Evolutionary conservation across 30 jellyfish, hydroid and myxozoan species (phyloP).

Genomic region (Sanderia malayensis): DNA sequence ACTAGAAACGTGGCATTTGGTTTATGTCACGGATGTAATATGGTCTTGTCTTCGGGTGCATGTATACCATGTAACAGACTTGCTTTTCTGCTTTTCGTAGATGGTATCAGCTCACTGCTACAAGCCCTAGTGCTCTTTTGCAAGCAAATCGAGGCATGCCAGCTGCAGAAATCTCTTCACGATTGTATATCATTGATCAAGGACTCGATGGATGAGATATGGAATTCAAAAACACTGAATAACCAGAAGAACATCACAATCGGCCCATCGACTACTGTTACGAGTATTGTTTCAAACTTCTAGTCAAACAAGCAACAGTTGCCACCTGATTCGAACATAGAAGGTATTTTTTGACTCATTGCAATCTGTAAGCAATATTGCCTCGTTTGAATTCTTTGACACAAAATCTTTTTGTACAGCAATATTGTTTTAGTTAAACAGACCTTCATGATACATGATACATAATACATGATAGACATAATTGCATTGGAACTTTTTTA

Average conservation of each 20-base stretch:
- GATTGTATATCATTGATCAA: constrained; percentile 32
- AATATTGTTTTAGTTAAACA: too few relatives aligned
- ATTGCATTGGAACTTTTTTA: too few relatives aligned
- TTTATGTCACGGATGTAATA: too few relatives aligned
- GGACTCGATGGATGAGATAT: constrained; percentile 39
- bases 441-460: too few relatives aligned
- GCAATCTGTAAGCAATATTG: background rate
- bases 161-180: constrained; percentile 54
- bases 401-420: too few relatives aligned
- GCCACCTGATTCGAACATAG: background rate
- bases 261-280: constrained; percentile 82
- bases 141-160: constrained; percentile 60
- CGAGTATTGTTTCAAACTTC: constrained; percentile 47
- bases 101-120: constrained; percentile 43
- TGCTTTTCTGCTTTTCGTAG: too few relatives aligned
- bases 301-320: background rate
- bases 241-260: constrained; percentile 3
- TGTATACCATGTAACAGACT: too few relatives aligned
- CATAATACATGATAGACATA: too few relatives aligned
- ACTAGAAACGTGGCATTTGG: too few relatives aligned
- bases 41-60: too few relatives aligned
- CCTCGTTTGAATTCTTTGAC: too few relatives aligned
- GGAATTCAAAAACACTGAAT: constrained; percentile 39
- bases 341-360: background rate
- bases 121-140: constrained; percentile 50